A percentile compares a stretch with the other conserved stretches of the same genome.
Conservation (phyloP, 2,888 invertebrate genomes). For the Busseola fusca region DNA sequence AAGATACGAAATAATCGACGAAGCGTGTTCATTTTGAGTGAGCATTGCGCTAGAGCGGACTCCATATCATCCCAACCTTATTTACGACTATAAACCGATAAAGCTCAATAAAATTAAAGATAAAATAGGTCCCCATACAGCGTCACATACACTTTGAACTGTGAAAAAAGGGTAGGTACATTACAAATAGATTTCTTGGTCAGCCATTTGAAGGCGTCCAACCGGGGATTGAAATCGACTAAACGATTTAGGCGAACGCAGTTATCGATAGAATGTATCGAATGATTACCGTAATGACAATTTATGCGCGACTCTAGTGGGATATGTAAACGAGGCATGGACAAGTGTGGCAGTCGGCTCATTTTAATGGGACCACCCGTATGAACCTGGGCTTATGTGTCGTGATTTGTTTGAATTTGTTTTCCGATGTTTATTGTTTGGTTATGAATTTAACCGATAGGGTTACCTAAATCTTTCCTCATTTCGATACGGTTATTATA, state of each 20-base stretch:
- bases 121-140: conserved; percentile 73
- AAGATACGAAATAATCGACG: conserved; percentile 70
- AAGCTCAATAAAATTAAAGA: conserved; percentile 76
- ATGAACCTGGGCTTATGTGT: conserved; percentile 67
- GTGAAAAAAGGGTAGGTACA: conserved; percentile 66
- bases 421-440: conserved; percentile 59
- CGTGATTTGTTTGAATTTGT: conserved; percentile 64
- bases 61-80: conserved; percentile 71
- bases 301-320: conserved; percentile 82
- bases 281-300: conserved; percentile 86
- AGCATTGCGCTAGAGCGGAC: conserved; percentile 65
- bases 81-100: conserved; percentile 81
- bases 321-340: conserved; percentile 83
- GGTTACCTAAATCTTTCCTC: conserved; percentile 46
- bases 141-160: conserved; percentile 69
- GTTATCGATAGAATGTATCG: conserved; percentile 81
- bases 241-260: conserved; percentile 77
- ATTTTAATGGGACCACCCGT: conserved; percentile 83
- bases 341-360: conserved; percentile 76
- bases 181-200: conserved; percentile 68
- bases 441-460: conserved; percentile 50
- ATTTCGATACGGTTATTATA: conserved; percentile 45
- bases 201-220: conserved; percentile 75
- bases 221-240: conserved; percentile 72
- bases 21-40: conserved; percentile 67